Conservation (phyloP, 2,888 invertebrate species). For the Metalampra italica region DNA sequence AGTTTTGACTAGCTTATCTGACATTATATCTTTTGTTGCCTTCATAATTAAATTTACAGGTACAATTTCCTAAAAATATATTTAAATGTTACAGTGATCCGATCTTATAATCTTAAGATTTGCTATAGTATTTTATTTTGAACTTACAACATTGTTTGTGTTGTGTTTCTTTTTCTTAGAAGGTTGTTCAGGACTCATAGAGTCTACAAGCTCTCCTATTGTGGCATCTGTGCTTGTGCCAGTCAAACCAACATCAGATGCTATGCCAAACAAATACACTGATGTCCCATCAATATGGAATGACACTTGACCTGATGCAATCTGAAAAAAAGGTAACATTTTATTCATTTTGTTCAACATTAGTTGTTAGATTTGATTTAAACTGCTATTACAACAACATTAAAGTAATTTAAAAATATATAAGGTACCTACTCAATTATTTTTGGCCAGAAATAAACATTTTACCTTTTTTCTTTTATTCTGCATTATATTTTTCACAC, state of each 20-base stretch:
- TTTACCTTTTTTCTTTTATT: conserved; percentile 81
- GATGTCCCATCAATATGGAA: conserved; percentile 83
- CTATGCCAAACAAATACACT: conserved; percentile 82
- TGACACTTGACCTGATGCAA: conserved; percentile 85
- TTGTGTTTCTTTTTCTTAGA: conserved; percentile 64
- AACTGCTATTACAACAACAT: too few relatives aligned
- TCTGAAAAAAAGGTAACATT: conserved; percentile 39
- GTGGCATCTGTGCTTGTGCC: conserved; percentile 73
- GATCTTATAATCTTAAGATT: not conserved
- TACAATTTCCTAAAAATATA: conserved; percentile 74
- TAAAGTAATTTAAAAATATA: too few relatives aligned
- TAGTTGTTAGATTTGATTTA: not conserved
- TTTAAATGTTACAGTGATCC: not conserved
- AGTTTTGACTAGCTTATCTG: conserved; percentile 73
- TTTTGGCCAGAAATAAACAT: not conserved
- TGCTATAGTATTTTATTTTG: not conserved
- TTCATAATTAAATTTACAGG: conserved; percentile 80
- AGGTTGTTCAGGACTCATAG: conserved; percentile 59
- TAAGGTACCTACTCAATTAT: too few relatives aligned
- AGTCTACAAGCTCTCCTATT: conserved; percentile 72
- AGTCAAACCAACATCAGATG: conserved; percentile 74
- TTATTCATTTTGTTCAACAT: not conserved
- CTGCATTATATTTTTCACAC: conserved; percentile 81
- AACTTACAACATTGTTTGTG: conserved; percentile 55
- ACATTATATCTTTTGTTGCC: conserved; percentile 77